A percentile compares a stretch with the other conserved stretches of the same genome.
Evolutionary conservation across 2,888 invertebrate species (phyloP).

Genomic region (Eupelmus urozonus): DNA sequence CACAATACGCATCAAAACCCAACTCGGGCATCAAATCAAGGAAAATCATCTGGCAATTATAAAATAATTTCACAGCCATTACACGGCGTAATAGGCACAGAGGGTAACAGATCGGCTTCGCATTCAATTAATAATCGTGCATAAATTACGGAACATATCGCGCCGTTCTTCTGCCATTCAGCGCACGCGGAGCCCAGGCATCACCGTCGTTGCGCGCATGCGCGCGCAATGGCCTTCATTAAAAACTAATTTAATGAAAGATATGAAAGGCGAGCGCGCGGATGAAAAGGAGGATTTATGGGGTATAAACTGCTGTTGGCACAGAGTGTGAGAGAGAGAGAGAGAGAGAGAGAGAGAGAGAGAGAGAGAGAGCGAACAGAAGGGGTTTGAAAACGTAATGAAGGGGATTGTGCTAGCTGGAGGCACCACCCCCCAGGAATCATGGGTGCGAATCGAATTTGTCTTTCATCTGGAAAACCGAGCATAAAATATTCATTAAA

Average conservation of each 20-base stretch:
- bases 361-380: neutral
- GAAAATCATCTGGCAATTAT: neutral
- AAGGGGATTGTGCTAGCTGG: conserved; percentile 30
- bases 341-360: conserved; percentile 34
- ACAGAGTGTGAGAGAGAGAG: too few relatives aligned
- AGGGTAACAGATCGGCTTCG: conserved; percentile 42
- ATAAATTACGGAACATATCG: conserved; percentile 48
- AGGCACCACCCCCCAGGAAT: conserved; percentile 14
- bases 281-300: conserved; percentile 57
- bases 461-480: conserved; percentile 59
- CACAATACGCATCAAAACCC: too few relatives aligned
- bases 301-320: conserved; percentile 49
- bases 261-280: conserved; percentile 37
- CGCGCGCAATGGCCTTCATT: conserved; percentile 50
- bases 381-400: conserved; percentile 55
- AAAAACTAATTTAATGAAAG: conserved; percentile 59
- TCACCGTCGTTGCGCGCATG: too few relatives aligned
- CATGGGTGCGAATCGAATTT: conserved; percentile 58
- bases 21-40: neutral
- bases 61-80: conserved; percentile 48
- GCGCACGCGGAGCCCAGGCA: conserved; percentile 32
- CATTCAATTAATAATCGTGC: conserved; percentile 50
- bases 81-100: conserved; percentile 1
- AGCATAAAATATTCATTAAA: conserved; percentile 60
- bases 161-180: conserved; percentile 12